Conservation (phyloP, 2,113 vertebrate genomes). For the Lamprotornis superbus region DNA sequence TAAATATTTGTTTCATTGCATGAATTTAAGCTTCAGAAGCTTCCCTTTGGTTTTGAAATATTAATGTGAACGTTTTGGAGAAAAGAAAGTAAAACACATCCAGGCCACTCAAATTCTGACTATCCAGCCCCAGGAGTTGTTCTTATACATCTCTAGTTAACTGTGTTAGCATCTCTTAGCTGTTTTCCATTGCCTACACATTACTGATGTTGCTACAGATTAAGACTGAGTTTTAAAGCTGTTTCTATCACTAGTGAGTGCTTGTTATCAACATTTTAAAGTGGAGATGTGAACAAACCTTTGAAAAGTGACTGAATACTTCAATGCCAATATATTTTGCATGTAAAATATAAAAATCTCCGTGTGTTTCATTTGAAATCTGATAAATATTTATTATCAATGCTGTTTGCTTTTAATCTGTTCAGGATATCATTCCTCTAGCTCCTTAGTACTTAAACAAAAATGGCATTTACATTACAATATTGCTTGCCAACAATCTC, state of each 20-base stretch:
- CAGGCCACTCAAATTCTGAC: neutral
- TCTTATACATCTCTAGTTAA: neutral
- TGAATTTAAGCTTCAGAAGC: neutral
- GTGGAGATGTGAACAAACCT: slow-evolving; percentile 62
- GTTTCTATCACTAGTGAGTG: neutral
- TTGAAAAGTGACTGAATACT: slow-evolving; percentile 70
- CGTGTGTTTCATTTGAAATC: slow-evolving; percentile 74
- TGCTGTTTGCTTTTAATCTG: slow-evolving; percentile 84
- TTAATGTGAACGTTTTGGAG: neutral
- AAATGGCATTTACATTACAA: slow-evolving; percentile 88
- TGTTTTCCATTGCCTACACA: neutral
- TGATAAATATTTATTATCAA: slow-evolving; percentile 85
- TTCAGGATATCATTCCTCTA: slow-evolving; percentile 77
- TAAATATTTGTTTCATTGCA: neutral
- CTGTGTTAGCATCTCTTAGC: neutral
- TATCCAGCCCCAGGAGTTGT: neutral
- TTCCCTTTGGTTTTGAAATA: neutral
- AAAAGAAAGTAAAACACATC: neutral
- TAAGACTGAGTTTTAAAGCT: slow-evolving; percentile 16
- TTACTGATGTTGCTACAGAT: neutral
- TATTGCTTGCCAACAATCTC: slow-evolving; percentile 97
- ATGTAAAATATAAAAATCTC: slow-evolving; percentile 73
- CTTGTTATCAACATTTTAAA: slow-evolving; percentile 60
- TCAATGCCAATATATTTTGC: slow-evolving; percentile 70
- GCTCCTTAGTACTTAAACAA: slow-evolving; percentile 83